Evolutionary conservation across 2,113 vertebrate genomes (phyloP).

Genomic region (Podarcis muralis): DNA sequence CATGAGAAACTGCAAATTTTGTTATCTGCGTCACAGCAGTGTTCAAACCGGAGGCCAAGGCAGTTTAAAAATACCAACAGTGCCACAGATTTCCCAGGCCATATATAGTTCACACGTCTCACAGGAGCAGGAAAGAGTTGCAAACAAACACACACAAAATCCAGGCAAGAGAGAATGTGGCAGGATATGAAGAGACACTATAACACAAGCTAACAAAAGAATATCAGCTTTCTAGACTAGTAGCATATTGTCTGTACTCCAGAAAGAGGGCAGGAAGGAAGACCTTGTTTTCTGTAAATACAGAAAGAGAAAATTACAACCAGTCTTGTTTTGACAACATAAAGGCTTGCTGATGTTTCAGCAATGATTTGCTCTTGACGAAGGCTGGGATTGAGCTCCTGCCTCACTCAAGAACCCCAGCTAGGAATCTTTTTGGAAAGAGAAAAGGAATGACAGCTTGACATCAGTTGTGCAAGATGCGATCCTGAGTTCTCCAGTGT

Average conservation of each 20-base stretch:
- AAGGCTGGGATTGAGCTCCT: conserved; percentile 41
- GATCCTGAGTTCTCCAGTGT: background rate
- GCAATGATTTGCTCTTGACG: conserved; percentile 57
- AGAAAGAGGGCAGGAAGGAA: conserved; percentile 77
- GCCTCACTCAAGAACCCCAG: conserved; percentile 32
- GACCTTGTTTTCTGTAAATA: conserved; percentile 78
- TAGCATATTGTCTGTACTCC: conserved; percentile 73
- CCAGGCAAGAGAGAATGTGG: conserved; percentile 27
- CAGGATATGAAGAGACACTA: background rate
- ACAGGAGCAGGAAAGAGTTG: conserved; percentile 62
- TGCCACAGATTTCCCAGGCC: conserved; percentile 78
- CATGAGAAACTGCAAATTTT: conserved; percentile 79
- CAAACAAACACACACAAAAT: conserved; percentile 48
- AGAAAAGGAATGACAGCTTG: conserved; percentile 19
- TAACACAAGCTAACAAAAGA: conserved; percentile 73
- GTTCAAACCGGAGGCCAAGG: conserved; percentile 59
- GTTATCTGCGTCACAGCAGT: conserved; percentile 67
- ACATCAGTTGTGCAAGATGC: background rate
- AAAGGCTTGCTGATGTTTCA: conserved; percentile 58
- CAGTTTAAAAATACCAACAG: conserved; percentile 75
- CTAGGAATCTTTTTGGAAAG: background rate
- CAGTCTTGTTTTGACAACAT: conserved; percentile 79
- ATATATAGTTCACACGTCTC: conserved; percentile 75
- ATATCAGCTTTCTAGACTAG: conserved; percentile 48
- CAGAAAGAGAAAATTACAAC: conserved; percentile 75